Evolutionary conservation across 2,888 invertebrate species (phyloP), one percentile per base, ranked within the genome.

Genomic region (Celastrina argiolus): DNA sequence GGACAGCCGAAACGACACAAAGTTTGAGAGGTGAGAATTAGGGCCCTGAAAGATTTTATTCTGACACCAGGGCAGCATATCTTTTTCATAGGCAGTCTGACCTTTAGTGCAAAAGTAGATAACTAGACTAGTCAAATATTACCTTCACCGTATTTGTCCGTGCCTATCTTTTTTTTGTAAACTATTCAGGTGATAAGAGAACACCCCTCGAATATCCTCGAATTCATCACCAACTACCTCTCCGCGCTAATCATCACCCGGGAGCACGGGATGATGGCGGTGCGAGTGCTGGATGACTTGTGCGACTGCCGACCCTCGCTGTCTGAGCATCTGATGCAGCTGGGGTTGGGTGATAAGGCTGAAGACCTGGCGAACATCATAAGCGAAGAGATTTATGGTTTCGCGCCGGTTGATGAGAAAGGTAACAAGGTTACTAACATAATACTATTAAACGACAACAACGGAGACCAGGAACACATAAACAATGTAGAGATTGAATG

Each of bases 151-250:
- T n/a, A n/a, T n/a, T n/a, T n/a, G n/a, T n/a, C 28, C n/a, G 18
- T 58, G 61, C n/a, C 16, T 31, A 5, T 31, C 1, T 6, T 31
- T 5, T 31, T 4, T 6, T 31, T 31, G 31, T 16, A 58, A 36
- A 58, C 14, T 45, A 42, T 42, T 4, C 69, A 94, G 94, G 95
- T 96, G 0, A 82, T 96, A 3, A 92, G 95, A 34, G 92, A 89
- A 56, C 94, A 95, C 73, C 96, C 96, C 0, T 80, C 84, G 22
- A 91, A 94, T 31, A 87, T 94, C 4, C 93, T 93, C 75, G 92
- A 92, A 69, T 96, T 95, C 79, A 93, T 96, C 73, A 92, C 95
- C 2, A 94, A 95, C 80, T 96, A 96, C 78, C 83, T 95, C 10
- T 94, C 95, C 66, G 93, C 93, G 0, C 84, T 96, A 51, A 84